Conservation (phyloP, 2,113 vertebrate genomes). For the Pedetes capensis region DNA sequence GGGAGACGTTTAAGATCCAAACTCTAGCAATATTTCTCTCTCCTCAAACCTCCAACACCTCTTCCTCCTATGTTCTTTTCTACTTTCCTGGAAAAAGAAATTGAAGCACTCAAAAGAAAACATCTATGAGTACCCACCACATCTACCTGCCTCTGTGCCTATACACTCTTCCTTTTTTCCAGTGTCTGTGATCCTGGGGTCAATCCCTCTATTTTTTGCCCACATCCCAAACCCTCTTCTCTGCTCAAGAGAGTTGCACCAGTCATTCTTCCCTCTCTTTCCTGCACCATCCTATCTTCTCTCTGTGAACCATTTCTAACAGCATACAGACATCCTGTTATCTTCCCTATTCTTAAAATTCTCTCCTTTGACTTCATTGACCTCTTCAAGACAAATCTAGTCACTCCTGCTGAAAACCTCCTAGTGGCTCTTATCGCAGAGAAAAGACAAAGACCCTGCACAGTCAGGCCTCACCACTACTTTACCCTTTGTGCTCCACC, state of each 20-base stretch:
- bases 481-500: not conserved
- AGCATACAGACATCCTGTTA: not conserved
- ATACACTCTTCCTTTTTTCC: not conserved
- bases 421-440: not conserved
- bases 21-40: not conserved
- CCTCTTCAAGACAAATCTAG: not conserved
- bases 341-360: not conserved
- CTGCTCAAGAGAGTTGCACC: accelerated
- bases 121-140: no score
- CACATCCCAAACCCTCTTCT: not conserved
- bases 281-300: not conserved
- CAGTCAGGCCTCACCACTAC: not conserved
- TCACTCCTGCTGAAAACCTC: not conserved
- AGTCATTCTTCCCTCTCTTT: not conserved
- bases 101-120: not conserved
- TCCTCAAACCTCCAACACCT: not conserved
- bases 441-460: not conserved
- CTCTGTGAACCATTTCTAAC: not conserved
- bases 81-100: not conserved
- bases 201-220: no score
- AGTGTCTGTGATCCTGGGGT: not conserved
- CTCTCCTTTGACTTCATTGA: not conserved
- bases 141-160: accelerated
- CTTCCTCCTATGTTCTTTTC: not conserved
- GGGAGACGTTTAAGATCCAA: not conserved